Conservation (phyloP, 2,888 invertebrate species). For the Synergus umbraculus region DNA sequence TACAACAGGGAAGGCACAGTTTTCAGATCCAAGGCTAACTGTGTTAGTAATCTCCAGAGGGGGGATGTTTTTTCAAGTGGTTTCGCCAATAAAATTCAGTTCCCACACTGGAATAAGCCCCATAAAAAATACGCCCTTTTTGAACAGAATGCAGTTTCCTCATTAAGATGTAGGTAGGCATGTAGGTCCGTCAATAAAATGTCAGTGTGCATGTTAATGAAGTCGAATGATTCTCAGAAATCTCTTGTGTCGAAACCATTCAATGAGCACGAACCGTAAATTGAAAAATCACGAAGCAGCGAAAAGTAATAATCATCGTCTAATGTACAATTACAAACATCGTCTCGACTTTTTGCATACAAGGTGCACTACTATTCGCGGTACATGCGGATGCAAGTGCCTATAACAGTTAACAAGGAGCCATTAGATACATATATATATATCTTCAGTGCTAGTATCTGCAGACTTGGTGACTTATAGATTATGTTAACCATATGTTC, state of each 20-base stretch:
- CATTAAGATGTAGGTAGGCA: too few species aligned
- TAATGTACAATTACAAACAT: not conserved
- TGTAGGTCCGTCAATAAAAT: too few species aligned
- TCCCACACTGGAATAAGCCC: too few species aligned
- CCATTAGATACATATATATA: not conserved
- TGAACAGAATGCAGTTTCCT: too few species aligned
- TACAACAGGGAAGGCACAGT: too few species aligned
- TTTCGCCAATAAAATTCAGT: too few species aligned
- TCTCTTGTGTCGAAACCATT: not conserved
- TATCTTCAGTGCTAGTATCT: slow-evolving; percentile 2
- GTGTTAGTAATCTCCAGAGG: too few species aligned
- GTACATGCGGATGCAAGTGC: slow-evolving; percentile 25
- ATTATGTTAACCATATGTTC: slow-evolving; percentile 44
- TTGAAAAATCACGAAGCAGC: not conserved
- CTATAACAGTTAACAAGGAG: slow-evolving; percentile 16
- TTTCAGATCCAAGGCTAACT: too few species aligned
- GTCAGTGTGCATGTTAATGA: too few species aligned
- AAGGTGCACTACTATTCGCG: slow-evolving; percentile 8
- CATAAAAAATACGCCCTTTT: too few species aligned
- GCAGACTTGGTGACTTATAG: not conserved
- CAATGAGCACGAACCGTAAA: not conserved
- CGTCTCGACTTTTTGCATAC: slow-evolving; percentile 2
- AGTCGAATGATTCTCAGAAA: too few species aligned
- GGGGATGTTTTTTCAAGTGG: too few species aligned
- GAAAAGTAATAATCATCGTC: not conserved